phyloP scores from a whole-genome alignment of 1,140 invertebrate genomes.

The Drosophila kurseongensis region DNA sequence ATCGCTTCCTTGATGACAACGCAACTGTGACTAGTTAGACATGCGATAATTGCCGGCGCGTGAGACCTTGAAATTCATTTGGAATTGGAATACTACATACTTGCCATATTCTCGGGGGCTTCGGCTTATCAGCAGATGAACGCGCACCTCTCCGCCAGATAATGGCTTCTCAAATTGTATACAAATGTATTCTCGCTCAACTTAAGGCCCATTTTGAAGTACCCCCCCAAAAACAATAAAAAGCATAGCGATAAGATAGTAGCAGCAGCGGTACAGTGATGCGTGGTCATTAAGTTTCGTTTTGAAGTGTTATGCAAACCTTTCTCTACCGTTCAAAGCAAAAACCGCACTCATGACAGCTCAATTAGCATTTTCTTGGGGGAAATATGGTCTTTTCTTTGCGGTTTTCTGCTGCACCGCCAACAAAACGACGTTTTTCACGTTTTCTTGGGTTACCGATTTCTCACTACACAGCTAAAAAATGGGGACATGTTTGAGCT shows the following conservation, averaged over 20 bases:
- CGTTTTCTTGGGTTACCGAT: conserved; percentile 10
- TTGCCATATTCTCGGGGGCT: neutral
- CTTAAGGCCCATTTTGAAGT: neutral
- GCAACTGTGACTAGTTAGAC: conserved; percentile 11
- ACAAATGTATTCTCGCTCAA: neutral
- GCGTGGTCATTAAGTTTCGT: neutral
- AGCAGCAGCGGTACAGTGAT: neutral
- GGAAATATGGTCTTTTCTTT: conserved; percentile 1
- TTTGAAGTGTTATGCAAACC: conserved; percentile 8
- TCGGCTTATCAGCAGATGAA: conserved; percentile 36
- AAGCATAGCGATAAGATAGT: conserved; percentile 5
- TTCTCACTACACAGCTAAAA: neutral
- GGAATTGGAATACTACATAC: neutral
- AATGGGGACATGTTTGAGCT: neutral
- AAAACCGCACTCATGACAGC: conserved; percentile 24
- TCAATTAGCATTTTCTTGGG: conserved; percentile 27
- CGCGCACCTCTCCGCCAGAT: conserved; percentile 30
- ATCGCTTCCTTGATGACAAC: conserved; percentile 29
- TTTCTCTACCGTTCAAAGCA: neutral
- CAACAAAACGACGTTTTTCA: conserved; percentile 29
- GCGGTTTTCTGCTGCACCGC: neutral
- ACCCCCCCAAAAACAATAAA: neutral
- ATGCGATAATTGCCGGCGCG: conserved; percentile 51
- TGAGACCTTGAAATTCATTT: conserved; percentile 50
- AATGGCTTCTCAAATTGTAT: conserved; percentile 10